These are phyloP conservation scores for Drosophila carrolli DNA, from an alignment of 1,140 invertebrate species.

Conservation along the genomic window DNA sequence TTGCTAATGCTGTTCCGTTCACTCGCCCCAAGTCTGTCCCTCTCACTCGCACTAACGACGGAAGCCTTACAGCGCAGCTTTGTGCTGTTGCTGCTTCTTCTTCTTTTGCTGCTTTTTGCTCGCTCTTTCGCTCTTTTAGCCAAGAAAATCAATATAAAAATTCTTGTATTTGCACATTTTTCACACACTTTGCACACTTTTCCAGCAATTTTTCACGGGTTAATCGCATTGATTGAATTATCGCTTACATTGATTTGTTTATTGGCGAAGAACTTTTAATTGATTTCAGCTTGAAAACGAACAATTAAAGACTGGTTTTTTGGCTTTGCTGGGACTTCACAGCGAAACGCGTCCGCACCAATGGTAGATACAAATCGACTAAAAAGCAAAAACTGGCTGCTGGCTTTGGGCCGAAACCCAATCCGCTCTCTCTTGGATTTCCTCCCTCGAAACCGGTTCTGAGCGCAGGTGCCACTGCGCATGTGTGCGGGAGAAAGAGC, in stretches of 20 bases:
- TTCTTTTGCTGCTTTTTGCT: slow-evolving; percentile 42
- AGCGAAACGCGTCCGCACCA: slow-evolving; percentile 73
- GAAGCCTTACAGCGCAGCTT: slow-evolving; percentile 81
- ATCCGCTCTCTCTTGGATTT: slow-evolving; percentile 49
- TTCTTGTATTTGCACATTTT: slow-evolving; percentile 67
- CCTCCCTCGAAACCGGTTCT: slow-evolving; percentile 80
- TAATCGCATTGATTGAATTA: slow-evolving; percentile 13
- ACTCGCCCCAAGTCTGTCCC: slow-evolving; percentile 8
- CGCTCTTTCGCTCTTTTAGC: slow-evolving; percentile 44
- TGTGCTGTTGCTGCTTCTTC: slow-evolving; percentile 72
- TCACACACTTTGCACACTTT: slow-evolving; percentile 50
- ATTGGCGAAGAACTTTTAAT: slow-evolving; percentile 44
- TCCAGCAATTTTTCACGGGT: slow-evolving; percentile 15
- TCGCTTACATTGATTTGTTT: slow-evolving; percentile 58
- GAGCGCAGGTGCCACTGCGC: slow-evolving; percentile 74
- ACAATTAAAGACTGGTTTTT: slow-evolving; percentile 76
- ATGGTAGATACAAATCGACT: slow-evolving; percentile 82
- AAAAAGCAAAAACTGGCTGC: slow-evolving; percentile 64
- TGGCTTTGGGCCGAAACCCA: slow-evolving; percentile 58
- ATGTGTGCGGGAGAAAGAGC: slow-evolving; percentile 40
- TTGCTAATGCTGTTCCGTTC: slow-evolving; percentile 32
- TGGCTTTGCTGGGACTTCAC: slow-evolving; percentile 62
- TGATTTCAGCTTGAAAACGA: slow-evolving; percentile 43
- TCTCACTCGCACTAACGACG: slow-evolving; percentile 35
- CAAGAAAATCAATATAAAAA: slow-evolving; percentile 76